These are phyloP conservation scores for Neomicropteryx cornuta DNA, from an alignment of 1,140 invertebrate genomes.

Conservation along the genomic window DNA sequence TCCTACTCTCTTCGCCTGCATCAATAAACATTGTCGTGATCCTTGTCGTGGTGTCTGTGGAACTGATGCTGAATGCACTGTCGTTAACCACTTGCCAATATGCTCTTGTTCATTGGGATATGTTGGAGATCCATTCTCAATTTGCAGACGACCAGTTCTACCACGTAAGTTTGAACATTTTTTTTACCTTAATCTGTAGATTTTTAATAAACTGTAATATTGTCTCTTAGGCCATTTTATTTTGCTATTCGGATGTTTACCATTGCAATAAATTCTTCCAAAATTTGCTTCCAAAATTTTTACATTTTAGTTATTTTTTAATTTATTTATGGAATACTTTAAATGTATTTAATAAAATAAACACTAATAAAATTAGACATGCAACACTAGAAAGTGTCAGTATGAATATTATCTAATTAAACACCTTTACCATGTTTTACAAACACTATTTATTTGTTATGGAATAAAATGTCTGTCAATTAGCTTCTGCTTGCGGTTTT, in stretches of 20 bases:
- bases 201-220: not conserved
- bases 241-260: too few species aligned
- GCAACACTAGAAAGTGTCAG: too few species aligned
- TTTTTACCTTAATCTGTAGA: constrained; percentile 1
- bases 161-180: constrained; percentile 35
- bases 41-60: constrained; percentile 84
- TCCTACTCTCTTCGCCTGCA: constrained; percentile 64
- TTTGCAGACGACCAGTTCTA: constrained; percentile 49
- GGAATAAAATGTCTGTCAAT: too few species aligned
- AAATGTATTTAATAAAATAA: too few species aligned
- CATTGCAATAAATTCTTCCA: constrained; percentile 5
- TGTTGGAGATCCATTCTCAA: constrained; percentile 71
- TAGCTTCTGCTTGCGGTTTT: too few species aligned
- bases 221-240: constrained; percentile 4
- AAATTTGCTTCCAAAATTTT: too few species aligned
- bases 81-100: constrained; percentile 70
- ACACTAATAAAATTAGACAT: too few species aligned
- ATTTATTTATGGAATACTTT: too few species aligned
- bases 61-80: constrained; percentile 67
- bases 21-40: constrained; percentile 75
- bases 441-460: too few species aligned
- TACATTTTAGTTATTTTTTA: too few species aligned
- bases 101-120: constrained; percentile 66
- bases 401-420: too few species aligned
- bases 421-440: too few species aligned